phyloP scores from a whole-genome alignment of 2,113 vertebrate species.

The Glareola pratincola region DNA sequence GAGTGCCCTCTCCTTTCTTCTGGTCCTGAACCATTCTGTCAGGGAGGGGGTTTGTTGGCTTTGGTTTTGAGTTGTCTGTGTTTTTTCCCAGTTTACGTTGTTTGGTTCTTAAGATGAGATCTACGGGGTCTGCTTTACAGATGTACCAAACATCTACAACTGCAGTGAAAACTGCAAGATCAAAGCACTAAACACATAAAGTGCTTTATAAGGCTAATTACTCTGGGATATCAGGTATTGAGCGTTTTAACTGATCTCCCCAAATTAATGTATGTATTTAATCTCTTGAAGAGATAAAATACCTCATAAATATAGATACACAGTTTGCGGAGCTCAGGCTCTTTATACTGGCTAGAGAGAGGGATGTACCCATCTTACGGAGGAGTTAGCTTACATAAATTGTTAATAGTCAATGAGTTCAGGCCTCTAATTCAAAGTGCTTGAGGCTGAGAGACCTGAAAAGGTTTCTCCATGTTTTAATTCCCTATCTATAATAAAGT shows the following conservation, averaged over 20 bases:
- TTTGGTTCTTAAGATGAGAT: neutral
- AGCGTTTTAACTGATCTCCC: neutral
- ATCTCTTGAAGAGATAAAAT: neutral
- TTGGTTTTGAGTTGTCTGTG: neutral
- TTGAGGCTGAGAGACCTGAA: neutral
- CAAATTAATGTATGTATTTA: neutral
- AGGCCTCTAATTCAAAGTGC: neutral
- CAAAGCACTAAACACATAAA: neutral
- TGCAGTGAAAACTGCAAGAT: neutral
- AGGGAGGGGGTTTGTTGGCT: neutral
- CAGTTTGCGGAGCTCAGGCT: neutral
- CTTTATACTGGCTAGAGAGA: neutral
- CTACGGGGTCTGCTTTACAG: neutral
- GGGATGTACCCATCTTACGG: neutral
- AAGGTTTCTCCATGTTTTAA: neutral
- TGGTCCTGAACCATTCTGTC: neutral
- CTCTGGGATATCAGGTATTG: neutral
- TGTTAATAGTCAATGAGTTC: neutral
- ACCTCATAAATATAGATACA: neutral
- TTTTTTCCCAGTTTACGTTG: neutral
- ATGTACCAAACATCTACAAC: neutral
- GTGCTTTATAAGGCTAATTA: neutral
- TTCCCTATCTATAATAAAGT: neutral
- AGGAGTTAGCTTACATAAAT: neutral
- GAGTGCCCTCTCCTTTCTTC: neutral